Conservation (phyloP, 2,888 invertebrate genomes). For the Phyllotreta striolata region DNA sequence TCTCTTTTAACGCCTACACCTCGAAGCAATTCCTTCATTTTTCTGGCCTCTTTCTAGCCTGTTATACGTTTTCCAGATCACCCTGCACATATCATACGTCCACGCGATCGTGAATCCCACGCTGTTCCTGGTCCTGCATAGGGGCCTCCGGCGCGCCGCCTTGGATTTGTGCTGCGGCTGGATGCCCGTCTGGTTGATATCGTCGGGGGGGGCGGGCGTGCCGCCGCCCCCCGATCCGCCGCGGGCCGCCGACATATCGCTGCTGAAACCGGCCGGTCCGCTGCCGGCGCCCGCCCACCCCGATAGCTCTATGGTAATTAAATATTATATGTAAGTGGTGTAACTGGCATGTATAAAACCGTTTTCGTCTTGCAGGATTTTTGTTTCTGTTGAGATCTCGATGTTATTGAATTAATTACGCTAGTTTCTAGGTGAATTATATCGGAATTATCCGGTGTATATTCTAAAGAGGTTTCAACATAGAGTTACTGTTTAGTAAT, state of each 20-base stretch:
- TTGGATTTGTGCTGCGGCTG: constrained; percentile 78
- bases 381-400: too few relatives aligned
- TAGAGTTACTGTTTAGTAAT: too few relatives aligned
- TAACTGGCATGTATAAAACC: constrained; percentile 49
- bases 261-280: constrained; percentile 67
- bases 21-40: too few relatives aligned
- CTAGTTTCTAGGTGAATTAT: too few relatives aligned
- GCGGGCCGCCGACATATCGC: constrained; percentile 66
- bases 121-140: constrained; percentile 79
- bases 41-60: too few relatives aligned
- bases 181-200: constrained; percentile 58
- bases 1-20: too few relatives aligned
- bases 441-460: too few relatives aligned
- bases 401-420: too few relatives aligned
- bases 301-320: constrained; percentile 65
- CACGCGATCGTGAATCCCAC: constrained; percentile 87
- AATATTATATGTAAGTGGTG: constrained; percentile 66
- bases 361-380: constrained; percentile 26
- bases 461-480: too few relatives aligned
- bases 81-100: constrained; percentile 86
- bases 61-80: too few relatives aligned
- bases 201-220: constrained; percentile 62
- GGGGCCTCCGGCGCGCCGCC: constrained; percentile 76
- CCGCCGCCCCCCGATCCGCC: constrained; percentile 70
- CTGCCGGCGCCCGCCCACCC: constrained; percentile 65